A percentile compares a stretch with the other conserved stretches of the same genome.
Evolutionary conservation across 2,888 invertebrate species (phyloP).

Genomic region (Zygaena filipendulae): DNA sequence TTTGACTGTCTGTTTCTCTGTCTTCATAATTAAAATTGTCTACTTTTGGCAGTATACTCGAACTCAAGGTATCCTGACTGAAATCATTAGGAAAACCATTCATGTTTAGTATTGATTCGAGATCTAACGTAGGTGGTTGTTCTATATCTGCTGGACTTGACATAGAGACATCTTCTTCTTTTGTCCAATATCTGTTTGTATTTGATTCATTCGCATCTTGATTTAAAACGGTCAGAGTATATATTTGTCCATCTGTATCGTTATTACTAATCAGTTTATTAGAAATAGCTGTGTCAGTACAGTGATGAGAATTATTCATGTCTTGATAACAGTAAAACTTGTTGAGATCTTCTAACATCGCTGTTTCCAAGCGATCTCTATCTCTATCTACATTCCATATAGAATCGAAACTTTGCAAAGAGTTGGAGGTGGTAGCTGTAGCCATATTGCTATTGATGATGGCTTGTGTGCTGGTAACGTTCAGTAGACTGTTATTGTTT

Average conservation of each 20-base stretch:
- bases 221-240: slow-evolving; percentile 87
- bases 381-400: slow-evolving; percentile 80
- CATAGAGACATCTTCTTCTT: slow-evolving; percentile 72
- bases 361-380: slow-evolving; percentile 76
- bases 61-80: slow-evolving; percentile 62
- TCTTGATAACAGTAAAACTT: slow-evolving; percentile 85
- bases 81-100: slow-evolving; percentile 71
- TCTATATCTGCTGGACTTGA: slow-evolving; percentile 71
- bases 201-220: slow-evolving; percentile 76
- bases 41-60: slow-evolving; percentile 72
- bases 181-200: slow-evolving; percentile 73
- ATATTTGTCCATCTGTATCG: slow-evolving; percentile 86
- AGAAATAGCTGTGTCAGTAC: slow-evolving; percentile 57
- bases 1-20: slow-evolving; percentile 81
- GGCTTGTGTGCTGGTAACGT: slow-evolving; percentile 32
- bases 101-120: slow-evolving; percentile 83
- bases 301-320: slow-evolving; percentile 58
- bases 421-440: slow-evolving; percentile 50
- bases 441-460: slow-evolving; percentile 35
- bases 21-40: slow-evolving; percentile 82
- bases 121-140: slow-evolving; percentile 74
- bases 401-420: slow-evolving; percentile 65
- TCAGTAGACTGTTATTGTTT: slow-evolving; percentile 72
- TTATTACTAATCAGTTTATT: slow-evolving; percentile 66
- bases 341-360: slow-evolving; percentile 85